phyloP scores from a whole-genome alignment of 2,113 vertebrate genomes.

The Heloderma charlesbogerti region DNA sequence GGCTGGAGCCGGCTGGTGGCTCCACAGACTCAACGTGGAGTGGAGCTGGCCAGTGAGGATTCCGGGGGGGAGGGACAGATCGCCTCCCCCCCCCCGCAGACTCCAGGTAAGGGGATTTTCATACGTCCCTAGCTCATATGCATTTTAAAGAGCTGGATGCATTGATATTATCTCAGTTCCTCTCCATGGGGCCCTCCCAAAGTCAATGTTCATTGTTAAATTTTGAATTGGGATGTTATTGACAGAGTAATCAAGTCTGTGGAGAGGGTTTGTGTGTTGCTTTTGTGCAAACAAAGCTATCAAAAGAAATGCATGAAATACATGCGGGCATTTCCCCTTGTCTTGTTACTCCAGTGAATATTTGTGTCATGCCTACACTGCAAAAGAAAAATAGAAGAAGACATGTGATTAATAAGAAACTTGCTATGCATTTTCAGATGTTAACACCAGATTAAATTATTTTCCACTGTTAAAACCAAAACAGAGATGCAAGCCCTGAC shows the following conservation, averaged over 20 bases:
- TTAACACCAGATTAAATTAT: not conserved
- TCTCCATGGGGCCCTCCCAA: rapidly evolving
- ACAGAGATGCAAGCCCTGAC: not conserved
- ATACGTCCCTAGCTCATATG: too few species aligned
- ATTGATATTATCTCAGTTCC: rapidly evolving
- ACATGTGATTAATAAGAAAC: not conserved
- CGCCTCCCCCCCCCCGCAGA: too few species aligned
- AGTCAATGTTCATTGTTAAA: not conserved
- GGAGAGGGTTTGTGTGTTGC: not conserved
- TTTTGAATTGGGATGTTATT: not conserved
- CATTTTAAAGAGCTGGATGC: not conserved
- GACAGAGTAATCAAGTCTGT: not conserved
- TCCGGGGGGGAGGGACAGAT: too few species aligned
- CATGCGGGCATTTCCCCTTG: not conserved
- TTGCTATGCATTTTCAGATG: not conserved
- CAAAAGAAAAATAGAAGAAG: not conserved
- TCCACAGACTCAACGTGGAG: too few species aligned
- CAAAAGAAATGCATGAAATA: rapidly evolving
- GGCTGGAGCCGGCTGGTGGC: too few species aligned
- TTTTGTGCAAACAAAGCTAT: not conserved
- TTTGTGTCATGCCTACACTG: not conserved
- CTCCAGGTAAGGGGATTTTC: too few species aligned
- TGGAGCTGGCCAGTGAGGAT: too few species aligned
- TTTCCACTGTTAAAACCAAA: not conserved
- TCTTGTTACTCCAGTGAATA: not conserved